phyloP scores from a whole-genome alignment of 1,140 invertebrate species.

The Cataglyphis hispanica region DNA sequence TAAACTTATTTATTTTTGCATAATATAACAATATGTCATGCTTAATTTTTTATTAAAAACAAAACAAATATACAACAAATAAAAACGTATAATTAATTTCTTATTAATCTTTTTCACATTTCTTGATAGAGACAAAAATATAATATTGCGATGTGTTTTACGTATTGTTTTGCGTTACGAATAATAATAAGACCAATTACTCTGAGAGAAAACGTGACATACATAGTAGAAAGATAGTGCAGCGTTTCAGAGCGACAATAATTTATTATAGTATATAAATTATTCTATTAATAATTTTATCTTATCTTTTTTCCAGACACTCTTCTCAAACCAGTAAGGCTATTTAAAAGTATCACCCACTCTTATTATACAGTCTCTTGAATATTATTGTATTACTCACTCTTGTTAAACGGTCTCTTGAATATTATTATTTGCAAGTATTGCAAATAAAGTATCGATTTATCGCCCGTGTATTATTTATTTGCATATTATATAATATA shows the following conservation, averaged over 20 bases:
- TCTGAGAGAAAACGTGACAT: background rate
- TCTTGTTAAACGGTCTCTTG: no score
- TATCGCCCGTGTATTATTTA: no score
- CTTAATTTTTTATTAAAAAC: background rate
- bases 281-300: constrained; percentile 32
- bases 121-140: background rate
- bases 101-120: constrained; percentile 1
- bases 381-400: no score
- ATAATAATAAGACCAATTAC: constrained; percentile 47
- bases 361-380: background rate
- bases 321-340: background rate
- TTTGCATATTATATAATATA: no score
- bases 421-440: no score
- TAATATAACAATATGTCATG: background rate
- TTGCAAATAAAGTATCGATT: no score
- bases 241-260: background rate
- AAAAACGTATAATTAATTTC: constrained; percentile 1
- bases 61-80: background rate
- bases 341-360: background rate
- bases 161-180: background rate
- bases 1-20: no score
- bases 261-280: constrained; percentile 24
- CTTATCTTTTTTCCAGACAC: background rate
- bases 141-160: constrained; percentile 28
- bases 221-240: constrained; percentile 14